Evolutionary conservation across 1,140 invertebrate genomes (phyloP), one percentile per base, ranked within the genome.

Genomic region (Argopecten irradians): DNA sequence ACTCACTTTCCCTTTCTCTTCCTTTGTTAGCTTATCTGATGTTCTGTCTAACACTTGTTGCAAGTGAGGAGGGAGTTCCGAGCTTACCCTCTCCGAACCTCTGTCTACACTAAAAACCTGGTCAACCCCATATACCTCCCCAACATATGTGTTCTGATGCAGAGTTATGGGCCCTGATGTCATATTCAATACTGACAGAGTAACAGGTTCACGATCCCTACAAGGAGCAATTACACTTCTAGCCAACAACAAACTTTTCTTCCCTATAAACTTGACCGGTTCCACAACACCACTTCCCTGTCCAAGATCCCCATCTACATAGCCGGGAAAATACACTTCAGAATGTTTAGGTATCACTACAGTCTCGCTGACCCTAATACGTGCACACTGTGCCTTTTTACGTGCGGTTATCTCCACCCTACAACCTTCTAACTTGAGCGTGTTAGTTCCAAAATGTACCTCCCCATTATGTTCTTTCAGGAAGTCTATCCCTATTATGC

Each of bases 291-390:
- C 13, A 16, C 22, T 14, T 46, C 85, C 82, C 33, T 87, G 8
- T 22, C 84, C 0, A 11, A 87, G 32, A 36, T 46, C 34, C 34
- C 89, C 85, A 35, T 82, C 19, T 36, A 89, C 39, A 34, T 89
- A 34, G 13, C 84, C 84, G 22, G 55, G 36, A 34, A 92, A 41
- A 16, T 39, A 83, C 19, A 88, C 33, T 88, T 88, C 86, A 14
- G 85, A 43, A 19, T 89, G 22, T 34, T 90, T 36, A 34, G 89
- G 90, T 55, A 91, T 91, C 34, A 34, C 41, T 28, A 83, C 28
- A 28, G 84, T 87, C 84, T 90, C 84, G 36, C 34, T 28, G 11
- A 85, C 33, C 36, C 85, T 83, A 32, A 89, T 83, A 16, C 85
- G 84, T 34, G 87, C 88, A 91, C 43, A 89, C 22, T 46, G 43